phyloP scores from a whole-genome alignment of 2,113 vertebrate genomes.

The Paraplagusia blochii region DNA sequence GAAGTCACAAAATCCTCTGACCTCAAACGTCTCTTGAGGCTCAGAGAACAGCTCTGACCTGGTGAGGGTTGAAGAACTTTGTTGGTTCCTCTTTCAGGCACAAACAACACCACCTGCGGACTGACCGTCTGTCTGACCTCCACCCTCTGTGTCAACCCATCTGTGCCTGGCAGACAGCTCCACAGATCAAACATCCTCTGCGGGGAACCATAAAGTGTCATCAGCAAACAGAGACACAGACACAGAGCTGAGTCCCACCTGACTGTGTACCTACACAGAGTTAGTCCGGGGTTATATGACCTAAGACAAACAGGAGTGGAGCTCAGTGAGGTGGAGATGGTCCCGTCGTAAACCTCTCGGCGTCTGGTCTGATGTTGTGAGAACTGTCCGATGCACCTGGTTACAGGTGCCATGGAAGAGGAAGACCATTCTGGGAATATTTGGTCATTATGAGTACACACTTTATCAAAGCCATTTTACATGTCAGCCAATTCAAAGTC shows the following conservation, averaged over 20 bases:
- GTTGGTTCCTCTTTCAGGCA: constrained; percentile 32
- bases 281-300: constrained; percentile 23
- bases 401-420: constrained; percentile 40
- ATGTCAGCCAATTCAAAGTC: too few relatives aligned
- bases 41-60: background rate
- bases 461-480: background rate
- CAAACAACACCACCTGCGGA: background rate
- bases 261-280: constrained; percentile 26
- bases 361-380: constrained; percentile 26
- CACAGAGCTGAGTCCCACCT: constrained; percentile 16
- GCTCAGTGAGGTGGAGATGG: constrained; percentile 21
- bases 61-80: background rate
- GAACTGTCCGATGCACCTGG: constrained; percentile 35
- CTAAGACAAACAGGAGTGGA: constrained; percentile 36
- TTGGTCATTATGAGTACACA: constrained; percentile 14
- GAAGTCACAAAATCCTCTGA: too few relatives aligned
- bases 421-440: constrained; percentile 22
- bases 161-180: background rate
- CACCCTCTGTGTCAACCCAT: background rate
- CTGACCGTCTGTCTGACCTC: background rate
- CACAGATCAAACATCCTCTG: background rate
- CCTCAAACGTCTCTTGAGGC: too few relatives aligned
- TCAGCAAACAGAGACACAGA: constrained; percentile 38
- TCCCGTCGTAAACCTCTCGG: constrained; percentile 30
- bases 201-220: constrained; percentile 22